Evolutionary conservation across 2,888 invertebrate species (phyloP).

Genomic region (Hydriomena furcata): DNA sequence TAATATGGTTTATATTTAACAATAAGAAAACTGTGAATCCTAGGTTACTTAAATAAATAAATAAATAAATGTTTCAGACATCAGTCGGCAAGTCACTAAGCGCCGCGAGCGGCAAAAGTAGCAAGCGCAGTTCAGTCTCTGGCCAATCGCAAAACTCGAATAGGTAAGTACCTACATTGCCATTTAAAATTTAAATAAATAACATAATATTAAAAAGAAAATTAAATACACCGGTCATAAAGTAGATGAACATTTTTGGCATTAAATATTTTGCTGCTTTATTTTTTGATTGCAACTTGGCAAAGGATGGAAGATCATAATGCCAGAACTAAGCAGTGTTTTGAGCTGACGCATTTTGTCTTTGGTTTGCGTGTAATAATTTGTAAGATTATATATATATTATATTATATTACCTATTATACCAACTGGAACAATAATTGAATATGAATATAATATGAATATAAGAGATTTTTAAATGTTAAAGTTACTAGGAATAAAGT

Average conservation of each 20-base stretch:
- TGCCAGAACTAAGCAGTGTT: conserved; percentile 37
- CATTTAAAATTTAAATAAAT: conserved; percentile 24
- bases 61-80: no score
- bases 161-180: conserved; percentile 66
- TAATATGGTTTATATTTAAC: neutral
- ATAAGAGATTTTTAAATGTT: conserved; percentile 27
- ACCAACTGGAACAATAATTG: no score
- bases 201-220: conserved; percentile 34
- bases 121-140: conserved; percentile 76
- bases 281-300: conserved; percentile 60
- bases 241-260: conserved; percentile 51
- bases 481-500: conserved; percentile 35
- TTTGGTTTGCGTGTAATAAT: conserved; percentile 71
- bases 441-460: no score
- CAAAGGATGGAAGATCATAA: conserved; percentile 30
- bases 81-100: conserved; percentile 76
- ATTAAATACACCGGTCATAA: conserved; percentile 41
- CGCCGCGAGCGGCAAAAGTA: conserved; percentile 72
- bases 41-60: no score
- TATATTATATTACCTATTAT: no score
- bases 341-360: conserved; percentile 69
- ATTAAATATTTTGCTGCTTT: conserved; percentile 77
- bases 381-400: no score
- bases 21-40: no score
- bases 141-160: conserved; percentile 74